A percentile compares a stretch with the other conserved stretches of the same genome.
phyloP scores from a whole-genome alignment of 2,888 invertebrate species.

The Drosophila affinis region DNA sequence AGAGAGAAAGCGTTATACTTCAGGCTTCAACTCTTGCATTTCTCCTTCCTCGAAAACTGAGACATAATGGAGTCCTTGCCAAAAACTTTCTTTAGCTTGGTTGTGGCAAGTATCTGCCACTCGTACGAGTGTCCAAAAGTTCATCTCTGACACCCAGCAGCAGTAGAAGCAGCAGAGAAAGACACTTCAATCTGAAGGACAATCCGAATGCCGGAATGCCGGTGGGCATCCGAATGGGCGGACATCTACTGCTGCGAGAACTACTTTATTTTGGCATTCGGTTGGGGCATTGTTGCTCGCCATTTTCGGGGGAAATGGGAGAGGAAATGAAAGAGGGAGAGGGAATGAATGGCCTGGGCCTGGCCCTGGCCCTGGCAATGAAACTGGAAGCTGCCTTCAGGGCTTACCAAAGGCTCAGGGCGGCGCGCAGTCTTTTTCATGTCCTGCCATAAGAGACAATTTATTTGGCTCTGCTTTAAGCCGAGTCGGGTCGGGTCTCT shows the following conservation, averaged over 20 bases:
- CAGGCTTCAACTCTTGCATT: not conserved
- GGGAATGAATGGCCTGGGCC: constrained; percentile 48
- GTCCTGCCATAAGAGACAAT: constrained; percentile 47
- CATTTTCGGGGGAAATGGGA: constrained; percentile 12
- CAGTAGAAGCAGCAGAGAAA: not conserved
- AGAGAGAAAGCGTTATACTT: not conserved
- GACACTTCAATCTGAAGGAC: constrained; percentile 18
- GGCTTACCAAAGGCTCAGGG: constrained; percentile 39
- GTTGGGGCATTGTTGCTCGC: constrained; percentile 29
- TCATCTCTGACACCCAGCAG: constrained; percentile 9
- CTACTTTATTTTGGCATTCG: constrained; percentile 53
- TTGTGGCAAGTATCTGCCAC: not conserved
- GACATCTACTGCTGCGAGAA: constrained; percentile 23
- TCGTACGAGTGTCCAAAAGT: not conserved
- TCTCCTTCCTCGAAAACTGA: too few relatives aligned
- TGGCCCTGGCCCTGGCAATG: constrained; percentile 17
- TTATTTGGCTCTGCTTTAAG: constrained; percentile 49
- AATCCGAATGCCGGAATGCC: constrained; percentile 60
- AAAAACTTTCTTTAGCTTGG: not conserved
- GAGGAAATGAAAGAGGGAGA: constrained; percentile 15
- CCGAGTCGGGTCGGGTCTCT: not conserved
- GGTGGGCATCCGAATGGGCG: constrained; percentile 48
- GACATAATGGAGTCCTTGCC: not conserved
- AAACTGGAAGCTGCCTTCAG: constrained; percentile 2
- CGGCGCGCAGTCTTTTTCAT: constrained; percentile 10